Conservation (phyloP, 1,140 invertebrate species). For the Araneus ventricosus region DNA sequence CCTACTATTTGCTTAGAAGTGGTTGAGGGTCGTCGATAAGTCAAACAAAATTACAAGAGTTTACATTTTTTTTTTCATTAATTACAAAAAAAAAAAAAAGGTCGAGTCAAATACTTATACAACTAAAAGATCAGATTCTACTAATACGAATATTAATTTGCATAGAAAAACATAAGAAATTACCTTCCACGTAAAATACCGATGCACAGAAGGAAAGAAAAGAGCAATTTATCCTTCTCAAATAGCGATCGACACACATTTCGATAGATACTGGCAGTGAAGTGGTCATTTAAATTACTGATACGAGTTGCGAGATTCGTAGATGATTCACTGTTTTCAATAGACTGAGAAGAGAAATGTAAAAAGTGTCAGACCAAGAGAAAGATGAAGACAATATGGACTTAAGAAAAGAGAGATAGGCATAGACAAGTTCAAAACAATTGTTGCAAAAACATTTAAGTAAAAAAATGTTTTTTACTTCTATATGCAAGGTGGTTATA, state of each 20-base stretch:
- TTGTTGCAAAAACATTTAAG: neutral
- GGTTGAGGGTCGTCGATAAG: too few relatives aligned
- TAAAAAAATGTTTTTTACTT: too few relatives aligned
- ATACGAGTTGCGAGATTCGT: slow-evolving; percentile 80
- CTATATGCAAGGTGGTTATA: too few relatives aligned
- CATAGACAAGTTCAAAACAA: neutral
- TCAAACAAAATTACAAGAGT: too few relatives aligned
- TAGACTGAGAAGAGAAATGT: slow-evolving; percentile 79
- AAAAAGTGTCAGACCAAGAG: neutral
- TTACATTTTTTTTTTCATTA: too few relatives aligned
- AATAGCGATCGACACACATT: slow-evolving; percentile 82
- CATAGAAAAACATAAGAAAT: neutral
- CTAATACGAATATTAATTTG: neutral
- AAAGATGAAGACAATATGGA: neutral
- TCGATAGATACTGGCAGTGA: slow-evolving; percentile 82
- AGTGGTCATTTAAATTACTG: slow-evolving; percentile 80
- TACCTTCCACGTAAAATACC: slow-evolving; percentile 88
- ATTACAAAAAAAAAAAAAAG: too few relatives aligned
- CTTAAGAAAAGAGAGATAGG: neutral
- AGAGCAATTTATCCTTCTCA: slow-evolving; percentile 83
- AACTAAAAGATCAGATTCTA: too few relatives aligned
- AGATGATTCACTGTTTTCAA: slow-evolving; percentile 82
- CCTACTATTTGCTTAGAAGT: too few relatives aligned
- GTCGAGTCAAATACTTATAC: too few relatives aligned
- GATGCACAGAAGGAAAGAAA: slow-evolving; percentile 88